Evolutionary conservation across 1,140 invertebrate genomes (phyloP).

Genomic region (Drosophila kanapiae): DNA sequence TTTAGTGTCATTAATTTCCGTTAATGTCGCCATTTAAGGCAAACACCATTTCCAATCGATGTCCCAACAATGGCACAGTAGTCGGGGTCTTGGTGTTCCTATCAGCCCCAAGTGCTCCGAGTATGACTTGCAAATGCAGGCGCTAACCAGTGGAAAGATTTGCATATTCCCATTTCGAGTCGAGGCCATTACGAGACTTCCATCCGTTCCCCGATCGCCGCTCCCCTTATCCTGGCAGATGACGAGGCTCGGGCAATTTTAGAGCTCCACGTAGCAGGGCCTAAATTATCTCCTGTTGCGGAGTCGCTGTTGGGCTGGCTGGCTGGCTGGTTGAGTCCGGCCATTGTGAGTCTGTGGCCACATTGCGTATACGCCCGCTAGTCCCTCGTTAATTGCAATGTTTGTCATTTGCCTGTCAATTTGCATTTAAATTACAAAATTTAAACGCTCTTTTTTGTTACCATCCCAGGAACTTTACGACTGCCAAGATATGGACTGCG

Average conservation of each 20-base stretch:
- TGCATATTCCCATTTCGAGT: slow-evolving; percentile 57
- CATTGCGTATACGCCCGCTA: slow-evolving; percentile 76
- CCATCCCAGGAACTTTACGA: slow-evolving; percentile 49
- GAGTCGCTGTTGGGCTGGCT: slow-evolving; percentile 31
- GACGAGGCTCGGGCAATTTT: slow-evolving; percentile 32
- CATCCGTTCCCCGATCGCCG: background rate
- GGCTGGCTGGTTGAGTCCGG: slow-evolving; percentile 35
- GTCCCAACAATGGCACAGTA: slow-evolving; percentile 13
- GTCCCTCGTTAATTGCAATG: slow-evolving; percentile 82
- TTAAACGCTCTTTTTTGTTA: slow-evolving; percentile 67
- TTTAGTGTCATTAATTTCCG: slow-evolving; percentile 1
- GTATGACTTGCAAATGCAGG: slow-evolving; percentile 58
- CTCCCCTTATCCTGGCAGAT: slow-evolving; percentile 10
- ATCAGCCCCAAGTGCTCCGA: slow-evolving; percentile 13
- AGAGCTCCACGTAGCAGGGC: slow-evolving; percentile 48
- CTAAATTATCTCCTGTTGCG: slow-evolving; percentile 65
- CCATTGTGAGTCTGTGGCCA: slow-evolving; percentile 52
- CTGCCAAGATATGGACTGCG: slow-evolving; percentile 44
- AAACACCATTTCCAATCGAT: background rate
- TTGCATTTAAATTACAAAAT: slow-evolving; percentile 84
- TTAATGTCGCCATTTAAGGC: slow-evolving; percentile 5
- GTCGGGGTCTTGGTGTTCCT: slow-evolving; percentile 12
- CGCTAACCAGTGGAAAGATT: slow-evolving; percentile 55
- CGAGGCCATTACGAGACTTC: slow-evolving; percentile 25
- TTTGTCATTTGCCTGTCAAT: slow-evolving; percentile 81